Percentiles rank a stretch among this genome's conserved stretches.
These are phyloP conservation scores for Trichomycterus rosablanca DNA, from an alignment of 2,113 vertebrate genomes.

Conservation along the genomic window DNA sequence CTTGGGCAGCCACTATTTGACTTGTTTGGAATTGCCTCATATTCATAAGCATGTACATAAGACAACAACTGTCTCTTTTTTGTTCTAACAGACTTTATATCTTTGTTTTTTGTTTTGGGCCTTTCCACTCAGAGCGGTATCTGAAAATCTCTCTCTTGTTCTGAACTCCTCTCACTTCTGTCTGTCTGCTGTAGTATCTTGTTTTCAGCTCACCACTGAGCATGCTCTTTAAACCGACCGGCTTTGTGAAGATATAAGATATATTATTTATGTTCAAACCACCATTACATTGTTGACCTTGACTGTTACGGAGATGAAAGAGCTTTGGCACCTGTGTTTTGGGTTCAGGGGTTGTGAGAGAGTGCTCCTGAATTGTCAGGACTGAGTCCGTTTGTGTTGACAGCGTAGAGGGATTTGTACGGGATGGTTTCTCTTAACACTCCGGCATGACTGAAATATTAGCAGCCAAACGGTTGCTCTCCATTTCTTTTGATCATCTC, in stretches of 20 bases:
- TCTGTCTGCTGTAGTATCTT: constrained; percentile 19
- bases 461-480: neutral
- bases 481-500: constrained; percentile 10
- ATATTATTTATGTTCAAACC: constrained; percentile 50
- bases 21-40: too few relatives aligned
- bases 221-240: constrained; percentile 37
- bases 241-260: constrained; percentile 43
- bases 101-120: constrained; percentile 46
- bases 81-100: too few relatives aligned
- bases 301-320: constrained; percentile 47
- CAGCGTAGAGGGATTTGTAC: constrained; percentile 20
- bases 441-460: constrained; percentile 19
- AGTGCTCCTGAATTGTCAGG: constrained; percentile 17
- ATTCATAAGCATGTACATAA: too few relatives aligned
- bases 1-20: too few relatives aligned
- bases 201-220: constrained; percentile 37
- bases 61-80: too few relatives aligned
- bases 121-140: constrained; percentile 43
- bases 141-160: neutral
- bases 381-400: constrained; percentile 28
- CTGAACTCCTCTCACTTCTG: neutral
- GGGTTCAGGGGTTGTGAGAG: constrained; percentile 26
- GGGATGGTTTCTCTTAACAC: constrained; percentile 19
- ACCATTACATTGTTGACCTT: constrained; percentile 46
- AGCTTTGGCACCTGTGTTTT: constrained; percentile 37